These are phyloP conservation scores for Hyles euphorbiae DNA, from an alignment of 1,140 invertebrate genomes.

Conservation along the genomic window DNA sequence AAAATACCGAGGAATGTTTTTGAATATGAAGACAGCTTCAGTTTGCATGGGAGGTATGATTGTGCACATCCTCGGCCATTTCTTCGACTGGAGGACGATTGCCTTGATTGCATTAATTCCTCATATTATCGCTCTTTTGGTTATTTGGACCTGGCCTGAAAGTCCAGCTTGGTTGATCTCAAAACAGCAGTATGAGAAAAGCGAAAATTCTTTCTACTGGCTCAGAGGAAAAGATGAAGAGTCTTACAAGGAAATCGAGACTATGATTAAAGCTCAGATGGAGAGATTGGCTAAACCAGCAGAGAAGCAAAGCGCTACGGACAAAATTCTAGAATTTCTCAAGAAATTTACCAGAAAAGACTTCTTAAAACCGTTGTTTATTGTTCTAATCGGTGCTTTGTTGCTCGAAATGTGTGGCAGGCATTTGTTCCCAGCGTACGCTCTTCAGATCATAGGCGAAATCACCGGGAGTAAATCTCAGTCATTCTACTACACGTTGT, in stretches of 20 bases:
- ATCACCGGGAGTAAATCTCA: slow-evolving; percentile 37
- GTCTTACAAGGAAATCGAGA: slow-evolving; percentile 37
- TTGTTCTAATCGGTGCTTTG: slow-evolving; percentile 33
- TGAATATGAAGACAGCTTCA: slow-evolving; percentile 52
- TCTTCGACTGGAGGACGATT: slow-evolving; percentile 41
- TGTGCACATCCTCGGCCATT: slow-evolving; percentile 42
- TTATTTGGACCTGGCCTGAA: slow-evolving; percentile 52
- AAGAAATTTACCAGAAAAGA: slow-evolving; percentile 48
- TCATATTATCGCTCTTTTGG: slow-evolving; percentile 27
- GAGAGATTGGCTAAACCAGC: slow-evolving; percentile 13
- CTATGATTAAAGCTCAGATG: slow-evolving; percentile 41
- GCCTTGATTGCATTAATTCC: slow-evolving; percentile 37
- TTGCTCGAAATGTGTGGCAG: slow-evolving; percentile 50
- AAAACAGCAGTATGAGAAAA: slow-evolving; percentile 36
- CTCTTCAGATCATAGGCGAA: slow-evolving; percentile 43
- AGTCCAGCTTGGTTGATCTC: slow-evolving; percentile 52
- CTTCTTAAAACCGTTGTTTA: slow-evolving; percentile 46
- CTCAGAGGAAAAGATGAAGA: slow-evolving; percentile 34
- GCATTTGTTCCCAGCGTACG: slow-evolving; percentile 57
- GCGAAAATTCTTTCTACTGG: slow-evolving; percentile 48
- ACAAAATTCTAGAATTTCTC: slow-evolving; percentile 25
- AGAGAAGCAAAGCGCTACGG: slow-evolving; percentile 1
- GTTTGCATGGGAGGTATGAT: slow-evolving; percentile 46
- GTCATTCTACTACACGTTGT: slow-evolving; percentile 50
- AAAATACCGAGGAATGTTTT: slow-evolving; percentile 38